Conservation (phyloP, 2,797 vertebrate genomes). For the Amphiprion clarkii region DNA sequence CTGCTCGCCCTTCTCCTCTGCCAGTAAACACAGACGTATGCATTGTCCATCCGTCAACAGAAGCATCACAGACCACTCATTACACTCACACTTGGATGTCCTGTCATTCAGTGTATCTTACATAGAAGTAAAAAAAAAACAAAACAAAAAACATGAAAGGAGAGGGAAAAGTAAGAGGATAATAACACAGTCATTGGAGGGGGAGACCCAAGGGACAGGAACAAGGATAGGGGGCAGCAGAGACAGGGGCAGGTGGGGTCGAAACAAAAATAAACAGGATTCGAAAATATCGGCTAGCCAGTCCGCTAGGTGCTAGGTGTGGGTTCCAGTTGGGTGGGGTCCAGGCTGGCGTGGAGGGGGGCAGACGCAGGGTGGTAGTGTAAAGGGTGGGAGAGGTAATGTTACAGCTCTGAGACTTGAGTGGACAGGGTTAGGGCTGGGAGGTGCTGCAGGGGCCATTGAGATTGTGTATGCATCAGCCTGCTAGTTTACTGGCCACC, state of each 20-base stretch:
- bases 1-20: slow-evolving; percentile 25
- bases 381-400: slow-evolving; percentile 48
- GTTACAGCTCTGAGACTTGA: slow-evolving; percentile 75
- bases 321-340: slow-evolving; percentile 90
- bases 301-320: slow-evolving; percentile 88
- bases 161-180: slow-evolving; percentile 59
- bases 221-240: slow-evolving; percentile 30
- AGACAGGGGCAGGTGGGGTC: slow-evolving; percentile 17
- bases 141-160: slow-evolving; percentile 64
- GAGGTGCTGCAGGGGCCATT: slow-evolving; percentile 37
- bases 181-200: slow-evolving; percentile 70
- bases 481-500: slow-evolving; percentile 98
- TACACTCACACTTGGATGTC: slow-evolving; percentile 71
- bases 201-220: slow-evolving; percentile 76
- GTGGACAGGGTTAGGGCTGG: slow-evolving; percentile 64
- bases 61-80: slow-evolving; percentile 85
- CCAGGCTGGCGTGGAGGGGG: slow-evolving; percentile 75
- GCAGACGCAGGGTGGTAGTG: slow-evolving; percentile 18
- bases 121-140: slow-evolving; percentile 76
- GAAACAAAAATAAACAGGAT: slow-evolving; percentile 46
- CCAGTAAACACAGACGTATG: slow-evolving; percentile 26
- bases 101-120: slow-evolving; percentile 87
- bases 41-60: slow-evolving; percentile 72
- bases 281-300: slow-evolving; percentile 85
- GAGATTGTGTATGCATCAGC: slow-evolving; percentile 85